A percentile compares a stretch with the other conserved stretches of the same genome.
Conservation (phyloP, 2,888 invertebrate species). For the Tetragonula carbonaria region DNA sequence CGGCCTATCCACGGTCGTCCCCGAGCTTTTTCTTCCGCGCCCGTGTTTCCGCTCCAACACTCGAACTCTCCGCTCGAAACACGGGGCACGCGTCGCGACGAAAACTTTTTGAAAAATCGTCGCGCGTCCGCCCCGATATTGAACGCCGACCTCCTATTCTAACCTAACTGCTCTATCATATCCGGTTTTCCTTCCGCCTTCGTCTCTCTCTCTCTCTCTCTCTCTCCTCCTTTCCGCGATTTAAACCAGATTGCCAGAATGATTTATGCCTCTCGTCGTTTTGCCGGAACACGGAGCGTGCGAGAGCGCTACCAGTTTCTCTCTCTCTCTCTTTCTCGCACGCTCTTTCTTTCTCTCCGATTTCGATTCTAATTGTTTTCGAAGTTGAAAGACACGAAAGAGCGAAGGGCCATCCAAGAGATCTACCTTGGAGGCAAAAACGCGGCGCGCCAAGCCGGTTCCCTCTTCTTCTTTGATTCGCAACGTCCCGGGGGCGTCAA, state of each 20-base stretch:
- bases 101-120: constrained; percentile 79
- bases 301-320: not conserved
- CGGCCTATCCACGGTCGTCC: constrained; percentile 55
- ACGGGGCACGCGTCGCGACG: constrained; percentile 43
- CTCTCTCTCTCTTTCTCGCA: not conserved
- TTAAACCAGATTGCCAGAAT: constrained; percentile 16
- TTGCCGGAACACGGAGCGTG: not conserved
- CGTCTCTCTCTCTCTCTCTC: not conserved
- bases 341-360: too few relatives aligned
- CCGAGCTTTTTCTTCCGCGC: not conserved
- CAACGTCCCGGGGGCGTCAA: not conserved
- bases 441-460: too few relatives aligned
- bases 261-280: constrained; percentile 3
- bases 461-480: not conserved
- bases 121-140: constrained; percentile 46
- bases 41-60: too few relatives aligned
- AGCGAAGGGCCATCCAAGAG: not conserved
- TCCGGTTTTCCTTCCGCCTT: not conserved
- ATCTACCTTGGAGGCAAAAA: too few relatives aligned
- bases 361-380: constrained; percentile 7
- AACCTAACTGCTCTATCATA: constrained; percentile 1
- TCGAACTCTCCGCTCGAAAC: constrained; percentile 61
- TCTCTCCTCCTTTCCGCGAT: not conserved
- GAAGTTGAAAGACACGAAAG: not conserved
- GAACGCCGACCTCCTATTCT: constrained; percentile 48